Base-by-base conservation (phyloP, 2,888 invertebrate species). In the Aspidiotus rigidus region DNA sequence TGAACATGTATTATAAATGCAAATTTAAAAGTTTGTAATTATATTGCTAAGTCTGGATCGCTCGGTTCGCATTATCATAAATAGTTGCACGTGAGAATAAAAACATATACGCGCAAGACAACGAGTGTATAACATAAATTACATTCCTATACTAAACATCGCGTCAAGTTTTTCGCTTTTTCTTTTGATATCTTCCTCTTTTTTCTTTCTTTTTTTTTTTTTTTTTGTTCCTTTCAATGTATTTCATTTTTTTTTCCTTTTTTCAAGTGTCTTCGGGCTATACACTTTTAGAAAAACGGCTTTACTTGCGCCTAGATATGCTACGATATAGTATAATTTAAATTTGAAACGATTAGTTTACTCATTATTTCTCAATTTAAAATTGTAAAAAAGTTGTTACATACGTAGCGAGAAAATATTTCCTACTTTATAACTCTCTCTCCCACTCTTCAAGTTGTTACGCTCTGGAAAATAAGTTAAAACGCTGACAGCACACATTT, bases 11-110 rank as follows among this genome's bases (percentile, higher is more conserved):
- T 66, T 66, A 66, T 66, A 66, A 66, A 66, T 66, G 66, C 66
- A 66, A 66, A 66, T 66, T 66, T 66, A 66, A 66, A 56, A 57
- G 66, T 59, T 59, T 66, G 66, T 66, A 66, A 66, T 66, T 66
- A 66, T 66, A 66, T 57, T 64, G 56, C 64, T 64, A 66, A 49
- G 16, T 42, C 57, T 42, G 42, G 66, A 59, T 59, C 59, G 16
- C 57, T 49, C 17, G 42, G 66, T 44, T 59, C 59, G 66, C 66
- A 66, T 66, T 66, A 66, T 66, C 66, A 66, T 66, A 66, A 66
- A 66, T 66, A 66, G 66, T 56, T 66, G 56, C 66, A 66, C 66
- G 66, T 66, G 66, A 66, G 66, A 66, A 66, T 66, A 59, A 59
- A 28, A 57, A 66, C 66, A 66, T 66, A 59, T 66, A 59, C 59